Base-by-base conservation (phyloP, 2,113 vertebrate species). In the Coryphaenoides rupestris region DNA sequence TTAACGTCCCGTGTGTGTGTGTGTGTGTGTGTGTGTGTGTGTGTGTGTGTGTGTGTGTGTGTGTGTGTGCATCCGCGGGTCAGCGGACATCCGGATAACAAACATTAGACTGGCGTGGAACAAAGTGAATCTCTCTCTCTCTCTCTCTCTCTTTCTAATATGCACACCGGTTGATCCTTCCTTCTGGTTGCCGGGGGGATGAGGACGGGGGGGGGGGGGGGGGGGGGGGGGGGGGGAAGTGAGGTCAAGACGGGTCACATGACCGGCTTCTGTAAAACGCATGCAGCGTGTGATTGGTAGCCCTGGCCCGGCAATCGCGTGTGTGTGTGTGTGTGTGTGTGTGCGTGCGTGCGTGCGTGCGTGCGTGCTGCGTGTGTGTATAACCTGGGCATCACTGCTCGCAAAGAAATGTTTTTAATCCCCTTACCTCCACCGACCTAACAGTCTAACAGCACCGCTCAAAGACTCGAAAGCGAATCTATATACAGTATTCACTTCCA, bases 61-160 rank as follows among this genome's bases (percentile, higher is more conserved):
- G 26, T 63, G 55, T 52, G 19, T 60, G 40, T 58, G 55, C n/a
- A 16, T 28, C 5, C 6, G 23, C 1, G 58, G 16, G 28, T 21
- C 13, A 15, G 55, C 10, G n/a, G 58, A 19, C 58, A 45, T 9
- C 13, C 9, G 13, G 13, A 40, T 58, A 19, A 74, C 72, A 78
- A 24, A 58, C 71, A 63, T 40, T 40, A 40, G 33, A 7, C 33
- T 40, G 33, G 68, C 9, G n/a, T 55, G 61, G 72, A 79, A 84
- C 76, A 81, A 81, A 68, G 74, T 68, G 70, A 78, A 68, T 67
- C 70, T 69, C 79, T 69, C 69, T 54, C 50, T 54, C 50, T 65
- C 33, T 40, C 33, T 26, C 24, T 79, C 75, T 12, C 63, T 55
- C 40, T 54, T 33, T 65, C 19, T 74, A 40, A 63, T 66, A 61